Evolutionary conservation across 2,113 vertebrate genomes (phyloP), one percentile per base, ranked within the genome.

Genomic region (Aleadryas rufinucha): DNA sequence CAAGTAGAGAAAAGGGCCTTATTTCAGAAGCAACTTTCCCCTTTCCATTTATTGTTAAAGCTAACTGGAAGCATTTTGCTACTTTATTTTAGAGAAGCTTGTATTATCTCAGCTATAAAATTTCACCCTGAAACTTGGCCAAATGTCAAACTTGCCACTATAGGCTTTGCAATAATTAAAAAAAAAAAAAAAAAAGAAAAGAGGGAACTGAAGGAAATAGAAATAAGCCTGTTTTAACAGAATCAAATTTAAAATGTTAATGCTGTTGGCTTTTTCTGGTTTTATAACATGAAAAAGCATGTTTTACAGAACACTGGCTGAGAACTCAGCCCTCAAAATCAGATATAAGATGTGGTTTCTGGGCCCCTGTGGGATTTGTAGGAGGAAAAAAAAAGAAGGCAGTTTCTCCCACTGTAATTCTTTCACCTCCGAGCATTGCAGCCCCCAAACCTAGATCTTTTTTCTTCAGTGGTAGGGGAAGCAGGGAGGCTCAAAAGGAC

Each of bases 91-190:
- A 81, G 50, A 81, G 66, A 82, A 49, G 47, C 74, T 94, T 93
- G 28, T 90, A 95, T 94, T 88, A 90, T 91, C 50, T 94, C 64
- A 59, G n/a, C 82, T 85, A 86, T 81, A 94, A 96, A 93, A 92
- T 77, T 93, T 78, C 64, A 30, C 41, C 18, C 39, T 66, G 71
- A 86, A 96, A 39, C 39, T 54, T 94, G 68, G 71, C 71, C 30
- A 77, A 39, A 82, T 77, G 52, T 85, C 75, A 94, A 75, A 93
- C 27, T 80, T 88, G 52, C 27, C 37, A 56, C 84, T 82, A 17
- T 42, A 74, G 19, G 12, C 14, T 91, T 87, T 90, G 39, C 27
- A 94, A 85, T 33, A 94, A 91, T 84, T 65, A 5, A 31, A n/a
- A 71, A 52, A 54, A 23, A 39, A 17, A 59, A 23, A 37, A 20